Percentiles rank a stretch among this genome's conserved stretches.
These are phyloP conservation scores for Leucoptera coffeella DNA, from an alignment of 2,888 invertebrate genomes.

Conservation along the genomic window DNA sequence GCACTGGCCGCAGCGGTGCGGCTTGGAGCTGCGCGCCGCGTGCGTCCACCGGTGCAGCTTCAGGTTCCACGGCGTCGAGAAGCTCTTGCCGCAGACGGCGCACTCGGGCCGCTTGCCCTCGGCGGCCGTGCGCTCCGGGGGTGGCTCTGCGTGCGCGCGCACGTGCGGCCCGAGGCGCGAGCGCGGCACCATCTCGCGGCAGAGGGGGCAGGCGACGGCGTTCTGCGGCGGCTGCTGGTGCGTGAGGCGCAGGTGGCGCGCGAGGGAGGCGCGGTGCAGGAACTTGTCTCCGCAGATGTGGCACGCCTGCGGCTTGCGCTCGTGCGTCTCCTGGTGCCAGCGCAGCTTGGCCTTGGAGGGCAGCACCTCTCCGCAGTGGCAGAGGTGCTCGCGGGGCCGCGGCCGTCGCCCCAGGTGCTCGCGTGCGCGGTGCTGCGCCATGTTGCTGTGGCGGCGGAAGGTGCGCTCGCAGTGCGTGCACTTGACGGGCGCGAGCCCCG, in stretches of 20 bases:
- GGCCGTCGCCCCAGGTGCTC: conserved; percentile 69
- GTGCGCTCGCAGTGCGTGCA: conserved; percentile 74
- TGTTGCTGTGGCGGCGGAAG: conserved; percentile 77
- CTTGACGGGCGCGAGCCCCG: conserved; percentile 73
- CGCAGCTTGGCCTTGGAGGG: conserved; percentile 77
- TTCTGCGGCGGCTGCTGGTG: conserved; percentile 79
- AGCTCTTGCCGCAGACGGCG: conserved; percentile 76
- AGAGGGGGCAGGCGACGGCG: conserved; percentile 73
- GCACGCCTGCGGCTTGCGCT: conserved; percentile 75
- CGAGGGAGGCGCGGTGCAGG: conserved; percentile 75
- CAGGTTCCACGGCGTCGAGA: conserved; percentile 86
- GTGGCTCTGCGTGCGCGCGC: conserved; percentile 70
- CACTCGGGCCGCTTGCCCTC: conserved; percentile 77
- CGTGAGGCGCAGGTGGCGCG: conserved; percentile 73
- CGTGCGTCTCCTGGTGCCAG: conserved; percentile 85
- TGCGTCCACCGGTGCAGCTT: conserved; percentile 88
- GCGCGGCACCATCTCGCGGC: conserved; percentile 64
- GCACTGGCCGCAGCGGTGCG: conserved; percentile 78
- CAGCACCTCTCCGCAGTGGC: conserved; percentile 74
- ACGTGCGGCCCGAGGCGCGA: conserved; percentile 76
- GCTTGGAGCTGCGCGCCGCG: conserved; percentile 74
- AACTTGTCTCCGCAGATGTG: conserved; percentile 82
- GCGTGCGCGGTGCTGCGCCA: conserved; percentile 73
- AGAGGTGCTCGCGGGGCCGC: conserved; percentile 64
- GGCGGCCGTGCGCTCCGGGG: too few relatives aligned